Evolutionary conservation across 2,797 vertebrate species (phyloP).

Genomic region (Lacerta agilis): DNA sequence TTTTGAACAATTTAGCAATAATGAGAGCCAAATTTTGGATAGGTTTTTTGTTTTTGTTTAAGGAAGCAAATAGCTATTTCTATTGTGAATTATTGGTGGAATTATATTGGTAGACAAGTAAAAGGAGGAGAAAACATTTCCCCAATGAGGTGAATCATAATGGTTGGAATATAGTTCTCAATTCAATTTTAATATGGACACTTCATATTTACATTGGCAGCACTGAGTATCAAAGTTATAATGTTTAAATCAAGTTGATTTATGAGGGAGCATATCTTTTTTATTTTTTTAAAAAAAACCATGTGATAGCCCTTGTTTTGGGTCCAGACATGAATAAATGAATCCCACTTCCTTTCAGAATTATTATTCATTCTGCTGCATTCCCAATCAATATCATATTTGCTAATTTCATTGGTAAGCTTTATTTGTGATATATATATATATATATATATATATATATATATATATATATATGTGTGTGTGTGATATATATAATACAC

Average conservation of each 20-base stretch:
- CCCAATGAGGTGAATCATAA: slow-evolving; percentile 22
- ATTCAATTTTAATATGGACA: not conserved
- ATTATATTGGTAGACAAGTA: slow-evolving; percentile 23
- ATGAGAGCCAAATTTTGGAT: slow-evolving; percentile 53
- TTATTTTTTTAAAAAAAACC: not conserved
- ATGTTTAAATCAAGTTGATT: not conserved
- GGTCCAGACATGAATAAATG: not conserved
- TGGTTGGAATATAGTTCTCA: not conserved
- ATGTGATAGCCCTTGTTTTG: not conserved
- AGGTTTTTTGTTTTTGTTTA: not conserved
- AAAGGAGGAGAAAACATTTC: slow-evolving; percentile 34
- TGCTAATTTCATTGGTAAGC: not conserved
- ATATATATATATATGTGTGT: too few species aligned
- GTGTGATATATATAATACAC: not conserved
- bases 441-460: too few species aligned
- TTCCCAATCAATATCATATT: not conserved
- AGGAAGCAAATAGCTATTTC: not conserved
- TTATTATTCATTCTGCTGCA: not conserved
- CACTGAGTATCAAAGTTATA: not conserved
- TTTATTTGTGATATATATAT: not conserved
- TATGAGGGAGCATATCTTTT: not conserved
- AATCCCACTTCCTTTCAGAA: not conserved
- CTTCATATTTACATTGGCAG: not conserved
- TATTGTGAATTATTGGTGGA: slow-evolving; percentile 43
- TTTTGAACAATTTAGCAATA: slow-evolving; percentile 67